Base-by-base conservation (phyloP, 2,888 invertebrate species). In the Hydrotaea cyrtoneurina region DNA sequence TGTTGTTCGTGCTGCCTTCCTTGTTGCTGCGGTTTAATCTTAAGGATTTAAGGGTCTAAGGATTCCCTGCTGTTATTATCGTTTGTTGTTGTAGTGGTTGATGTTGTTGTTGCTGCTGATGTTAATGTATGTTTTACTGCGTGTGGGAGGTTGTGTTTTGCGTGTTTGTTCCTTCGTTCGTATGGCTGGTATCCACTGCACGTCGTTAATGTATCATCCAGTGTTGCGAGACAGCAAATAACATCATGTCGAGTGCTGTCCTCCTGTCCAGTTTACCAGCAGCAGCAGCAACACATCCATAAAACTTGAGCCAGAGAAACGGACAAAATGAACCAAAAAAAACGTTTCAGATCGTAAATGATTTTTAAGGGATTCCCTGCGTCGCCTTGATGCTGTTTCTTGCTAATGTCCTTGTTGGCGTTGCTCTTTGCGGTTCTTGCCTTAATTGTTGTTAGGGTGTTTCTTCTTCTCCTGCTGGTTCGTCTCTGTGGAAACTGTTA, bases 41-140 rank as follows among this genome's bases (percentile, higher is more conserved):
- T 71, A 72, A 66, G 81, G 84, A 82, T 80, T 82, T 62, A 53
- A 73, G 69, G 64, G 73, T 82, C 87, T 88, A 89, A 88, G 88
- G 88, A 87, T 83, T 85, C 87, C 88, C 80, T 80, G 83, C 72
- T 59, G 50, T 80, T 57, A 75, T 73, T 78, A 76, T 69, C 73
- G 64, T 76, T 77, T 66, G 77, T 80, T 74, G 2, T 11, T n/a
- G n/a, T n/a, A n/a, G n/a, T n/a, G n/a, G n/a, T n/a, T n/a, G n/a
- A n/a, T n/a, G n/a, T 23, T 62, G 71, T 57, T 80, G 62, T 26
- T 64, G n/a, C 26, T 50, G 36, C 15, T 55, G 36, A 72, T 72
- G 64, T 66, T 72, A 72, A 76, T 77, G 46, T 53, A 53, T 78
- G 74, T 69, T 46, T 31, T 7, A 7, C 7, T 31, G 31, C 7